Conservation (phyloP, 2,888 invertebrate species). For the Epinotia brunnichana region DNA sequence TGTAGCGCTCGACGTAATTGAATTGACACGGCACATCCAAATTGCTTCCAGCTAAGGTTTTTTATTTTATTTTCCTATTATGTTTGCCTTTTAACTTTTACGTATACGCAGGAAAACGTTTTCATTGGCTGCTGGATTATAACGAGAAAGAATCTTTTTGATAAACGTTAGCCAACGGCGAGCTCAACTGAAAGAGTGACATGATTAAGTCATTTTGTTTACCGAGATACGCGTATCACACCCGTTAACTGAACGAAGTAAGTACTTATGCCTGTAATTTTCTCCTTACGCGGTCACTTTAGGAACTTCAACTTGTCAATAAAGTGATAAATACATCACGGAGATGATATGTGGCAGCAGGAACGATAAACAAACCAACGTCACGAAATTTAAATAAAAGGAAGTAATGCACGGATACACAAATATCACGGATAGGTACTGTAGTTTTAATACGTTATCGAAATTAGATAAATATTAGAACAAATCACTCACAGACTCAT, state of each 20-base stretch:
- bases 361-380: constrained; percentile 12
- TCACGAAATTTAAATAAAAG: background rate
- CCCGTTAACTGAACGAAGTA: constrained; percentile 48
- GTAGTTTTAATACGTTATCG: background rate
- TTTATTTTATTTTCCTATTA: constrained; percentile 60
- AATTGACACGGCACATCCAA: constrained; percentile 66
- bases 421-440: background rate
- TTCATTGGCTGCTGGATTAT: constrained; percentile 33
- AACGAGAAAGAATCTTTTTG: constrained; percentile 31
- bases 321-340: constrained; percentile 50
- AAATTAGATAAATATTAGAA: constrained; percentile 5
- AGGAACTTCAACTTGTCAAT: constrained; percentile 58
- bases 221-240: constrained; percentile 46
- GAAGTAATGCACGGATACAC: background rate
- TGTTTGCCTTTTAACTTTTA: constrained; percentile 45
- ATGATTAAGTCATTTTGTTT: constrained; percentile 56
- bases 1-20: constrained; percentile 60
- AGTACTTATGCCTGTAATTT: constrained; percentile 65
- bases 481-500: constrained; percentile 40
- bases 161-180: background rate
- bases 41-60: constrained; percentile 61
- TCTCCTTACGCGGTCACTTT: constrained; percentile 54
- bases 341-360: background rate
- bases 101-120: constrained; percentile 37
- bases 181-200: constrained; percentile 45